A percentile compares a stretch with the other conserved stretches of the same genome.
phyloP scores from a whole-genome alignment of 2,113 vertebrate genomes.

The Machaerirhynchus nigripectus region DNA sequence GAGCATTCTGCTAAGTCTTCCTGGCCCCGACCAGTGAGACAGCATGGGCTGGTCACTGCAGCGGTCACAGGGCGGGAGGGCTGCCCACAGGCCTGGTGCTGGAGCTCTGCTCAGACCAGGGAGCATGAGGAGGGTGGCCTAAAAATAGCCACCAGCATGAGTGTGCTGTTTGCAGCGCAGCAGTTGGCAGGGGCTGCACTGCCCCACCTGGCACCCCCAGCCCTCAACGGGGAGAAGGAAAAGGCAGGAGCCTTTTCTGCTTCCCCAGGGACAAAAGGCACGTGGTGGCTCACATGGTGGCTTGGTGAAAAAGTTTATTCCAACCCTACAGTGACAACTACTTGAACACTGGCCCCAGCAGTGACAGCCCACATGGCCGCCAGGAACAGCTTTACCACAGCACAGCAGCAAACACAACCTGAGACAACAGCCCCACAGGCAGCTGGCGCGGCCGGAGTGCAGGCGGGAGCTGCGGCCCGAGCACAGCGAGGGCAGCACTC shows the following conservation, averaged over 20 bases:
- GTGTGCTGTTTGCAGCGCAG: neutral
- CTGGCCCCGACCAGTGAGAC: accelerated
- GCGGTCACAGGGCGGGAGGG: neutral
- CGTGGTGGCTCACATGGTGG: neutral
- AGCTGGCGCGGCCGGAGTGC: neutral
- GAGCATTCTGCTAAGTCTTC: neutral
- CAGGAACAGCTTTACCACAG: neutral
- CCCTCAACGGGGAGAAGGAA: accelerated
- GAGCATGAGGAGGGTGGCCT: neutral
- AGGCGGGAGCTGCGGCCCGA: accelerated
- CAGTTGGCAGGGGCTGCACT: neutral
- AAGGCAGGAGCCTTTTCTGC: neutral
- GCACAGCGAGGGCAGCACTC: accelerated
- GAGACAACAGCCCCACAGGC: neutral
- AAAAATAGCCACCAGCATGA: slow-evolving; percentile 21
- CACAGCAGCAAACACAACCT: slow-evolving; percentile 5
- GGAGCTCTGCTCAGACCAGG: neutral
- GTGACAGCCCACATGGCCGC: neutral
- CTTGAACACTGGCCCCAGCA: neutral
- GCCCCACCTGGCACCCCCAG: accelerated
- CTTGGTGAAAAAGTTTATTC: slow-evolving; percentile 62
- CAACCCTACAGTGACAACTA: slow-evolving; percentile 4
- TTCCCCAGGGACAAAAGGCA: neutral
- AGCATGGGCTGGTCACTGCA: neutral
- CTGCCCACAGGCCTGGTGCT: accelerated